These are phyloP conservation scores for Drosophila tsacasi DNA, from an alignment of 1,140 invertebrate species.

Conservation along the genomic window DNA sequence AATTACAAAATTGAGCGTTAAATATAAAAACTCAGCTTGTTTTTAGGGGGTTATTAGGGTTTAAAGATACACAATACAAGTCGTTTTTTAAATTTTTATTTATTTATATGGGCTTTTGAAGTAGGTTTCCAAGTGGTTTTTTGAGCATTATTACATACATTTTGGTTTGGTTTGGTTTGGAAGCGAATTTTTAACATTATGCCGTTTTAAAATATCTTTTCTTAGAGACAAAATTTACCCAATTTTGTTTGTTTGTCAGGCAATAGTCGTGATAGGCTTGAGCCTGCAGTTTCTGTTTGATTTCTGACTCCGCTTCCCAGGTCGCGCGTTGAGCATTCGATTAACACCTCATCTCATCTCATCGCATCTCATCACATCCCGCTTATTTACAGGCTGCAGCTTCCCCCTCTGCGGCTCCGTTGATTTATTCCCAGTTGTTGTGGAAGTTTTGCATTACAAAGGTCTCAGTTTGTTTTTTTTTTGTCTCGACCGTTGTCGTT, in stretches of 20 bases:
- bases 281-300: slow-evolving; percentile 10
- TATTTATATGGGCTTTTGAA: too few relatives aligned
- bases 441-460: slow-evolving; percentile 68
- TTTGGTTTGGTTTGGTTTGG: too few relatives aligned
- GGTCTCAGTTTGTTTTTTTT: slow-evolving; percentile 34
- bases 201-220: too few relatives aligned
- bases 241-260: too few relatives aligned
- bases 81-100: too few relatives aligned
- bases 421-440: slow-evolving; percentile 29
- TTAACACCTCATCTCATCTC: slow-evolving; percentile 63
- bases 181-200: too few relatives aligned
- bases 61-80: too few relatives aligned
- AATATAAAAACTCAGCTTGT: too few relatives aligned
- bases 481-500: slow-evolving; percentile 14
- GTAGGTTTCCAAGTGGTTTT: too few relatives aligned
- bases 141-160: too few relatives aligned
- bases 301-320: slow-evolving; percentile 13
- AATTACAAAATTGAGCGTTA: too few relatives aligned
- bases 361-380: slow-evolving; percentile 29
- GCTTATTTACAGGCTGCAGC: slow-evolving; percentile 28
- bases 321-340: slow-evolving; percentile 63
- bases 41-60: too few relatives aligned
- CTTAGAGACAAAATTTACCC: not conserved
- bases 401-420: not conserved
- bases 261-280: not conserved